Evolutionary conservation across 2,113 vertebrate genomes (phyloP).

Genomic region (Centropristis striata): DNA sequence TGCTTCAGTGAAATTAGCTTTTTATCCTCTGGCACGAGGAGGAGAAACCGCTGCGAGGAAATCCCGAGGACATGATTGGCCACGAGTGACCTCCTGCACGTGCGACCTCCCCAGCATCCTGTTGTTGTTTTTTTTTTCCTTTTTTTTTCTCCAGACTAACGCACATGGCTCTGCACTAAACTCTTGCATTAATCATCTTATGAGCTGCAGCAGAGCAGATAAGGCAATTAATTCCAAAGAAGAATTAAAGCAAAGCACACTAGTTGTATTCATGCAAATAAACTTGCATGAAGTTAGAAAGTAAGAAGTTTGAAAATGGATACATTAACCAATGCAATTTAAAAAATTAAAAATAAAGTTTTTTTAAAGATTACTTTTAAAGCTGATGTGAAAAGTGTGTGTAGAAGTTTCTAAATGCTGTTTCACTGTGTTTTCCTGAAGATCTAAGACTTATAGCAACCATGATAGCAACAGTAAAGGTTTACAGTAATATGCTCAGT

Average conservation of each 20-base stretch:
- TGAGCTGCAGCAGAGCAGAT: background rate
- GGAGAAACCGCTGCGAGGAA: slow-evolving; percentile 36
- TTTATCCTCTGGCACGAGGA: slow-evolving; percentile 72
- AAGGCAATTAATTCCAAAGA: background rate
- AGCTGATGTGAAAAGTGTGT: too few relatives aligned
- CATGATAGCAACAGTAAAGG: too few relatives aligned
- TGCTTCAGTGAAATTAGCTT: slow-evolving; percentile 3
- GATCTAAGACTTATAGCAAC: too few relatives aligned
- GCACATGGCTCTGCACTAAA: background rate
- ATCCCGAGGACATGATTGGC: slow-evolving; percentile 59
- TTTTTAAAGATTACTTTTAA: too few relatives aligned
- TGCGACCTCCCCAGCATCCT: slow-evolving; percentile 21
- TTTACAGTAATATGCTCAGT: background rate
- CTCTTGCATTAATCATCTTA: background rate
- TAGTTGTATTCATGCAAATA: too few relatives aligned
- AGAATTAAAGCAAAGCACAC: background rate
- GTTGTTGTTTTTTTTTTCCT: background rate
- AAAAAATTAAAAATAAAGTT: too few relatives aligned
- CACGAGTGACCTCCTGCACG: slow-evolving; percentile 42
- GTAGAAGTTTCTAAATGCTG: too few relatives aligned
- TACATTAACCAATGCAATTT: too few relatives aligned
- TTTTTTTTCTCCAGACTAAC: background rate
- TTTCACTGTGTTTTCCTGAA: background rate
- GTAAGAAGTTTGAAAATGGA: too few relatives aligned
- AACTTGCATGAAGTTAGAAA: background rate